These are phyloP conservation scores for Brachionus angularis DNA, from an alignment of 1,140 invertebrate species.

Conservation along the genomic window DNA sequence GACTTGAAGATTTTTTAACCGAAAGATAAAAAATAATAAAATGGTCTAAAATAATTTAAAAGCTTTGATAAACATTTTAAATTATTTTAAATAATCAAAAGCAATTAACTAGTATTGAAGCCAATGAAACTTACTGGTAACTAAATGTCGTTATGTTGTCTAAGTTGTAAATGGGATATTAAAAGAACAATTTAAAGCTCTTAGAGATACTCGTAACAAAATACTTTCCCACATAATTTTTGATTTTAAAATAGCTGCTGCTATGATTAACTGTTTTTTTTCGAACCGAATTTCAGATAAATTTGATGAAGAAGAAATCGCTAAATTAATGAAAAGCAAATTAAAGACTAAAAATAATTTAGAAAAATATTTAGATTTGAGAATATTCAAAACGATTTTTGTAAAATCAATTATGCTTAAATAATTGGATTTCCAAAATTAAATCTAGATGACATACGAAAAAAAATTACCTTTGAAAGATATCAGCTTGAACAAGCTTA, in stretches of 20 bases:
- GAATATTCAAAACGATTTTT: neutral
- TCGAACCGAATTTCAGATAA: neutral
- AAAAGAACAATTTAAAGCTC: too few relatives aligned
- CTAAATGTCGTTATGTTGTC: too few relatives aligned
- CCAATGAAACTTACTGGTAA: too few relatives aligned
- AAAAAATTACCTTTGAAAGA: neutral
- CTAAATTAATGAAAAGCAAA: neutral
- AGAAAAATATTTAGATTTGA: slow-evolving; percentile 5
- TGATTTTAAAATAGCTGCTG: neutral
- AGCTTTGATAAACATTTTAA: too few relatives aligned
- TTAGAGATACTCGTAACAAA: too few relatives aligned
- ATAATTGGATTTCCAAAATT: neutral
- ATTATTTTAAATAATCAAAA: too few relatives aligned
- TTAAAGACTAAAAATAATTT: neutral
- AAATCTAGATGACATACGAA: neutral
- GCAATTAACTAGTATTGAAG: too few relatives aligned
- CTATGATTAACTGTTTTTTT: neutral
- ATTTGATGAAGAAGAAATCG: neutral
- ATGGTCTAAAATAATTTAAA: too few relatives aligned
- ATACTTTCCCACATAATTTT: neutral
- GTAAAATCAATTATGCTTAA: neutral
- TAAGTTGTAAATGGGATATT: too few relatives aligned
- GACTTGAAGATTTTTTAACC: too few relatives aligned
- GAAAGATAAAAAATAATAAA: too few relatives aligned
- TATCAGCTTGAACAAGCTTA: slow-evolving; percentile 15